Conservation (phyloP, 2,888 invertebrate species). For the Cryptocephalus moraei region DNA sequence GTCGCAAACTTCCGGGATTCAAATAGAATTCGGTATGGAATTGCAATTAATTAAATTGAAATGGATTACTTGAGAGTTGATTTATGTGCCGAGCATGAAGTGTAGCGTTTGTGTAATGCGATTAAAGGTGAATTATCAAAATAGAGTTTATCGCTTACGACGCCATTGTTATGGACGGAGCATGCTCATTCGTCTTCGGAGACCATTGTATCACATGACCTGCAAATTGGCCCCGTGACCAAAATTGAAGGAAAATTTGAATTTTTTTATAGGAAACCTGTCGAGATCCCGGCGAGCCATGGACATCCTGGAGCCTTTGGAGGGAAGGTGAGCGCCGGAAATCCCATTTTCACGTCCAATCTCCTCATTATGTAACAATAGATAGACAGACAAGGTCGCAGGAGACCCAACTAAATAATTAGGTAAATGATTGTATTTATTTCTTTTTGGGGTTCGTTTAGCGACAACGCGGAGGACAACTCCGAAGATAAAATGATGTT, state of each 20-base stretch:
- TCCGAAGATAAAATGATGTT: conserved; percentile 31
- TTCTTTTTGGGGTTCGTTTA: conserved; percentile 14
- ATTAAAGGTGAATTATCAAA: no score
- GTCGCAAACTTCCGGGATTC: no score
- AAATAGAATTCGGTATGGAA: no score
- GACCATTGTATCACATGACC: conserved; percentile 55
- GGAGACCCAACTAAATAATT: conserved; percentile 1
- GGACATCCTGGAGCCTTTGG: conserved; percentile 52
- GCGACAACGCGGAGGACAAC: conserved; percentile 19
- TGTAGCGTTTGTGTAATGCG: no score
- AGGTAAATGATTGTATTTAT: no score
- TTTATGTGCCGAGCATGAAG: no score
- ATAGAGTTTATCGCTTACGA: no score
- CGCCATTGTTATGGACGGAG: no score
- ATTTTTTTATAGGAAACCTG: conserved; percentile 17
- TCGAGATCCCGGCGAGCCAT: conserved; percentile 28
- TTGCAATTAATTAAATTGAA: no score
- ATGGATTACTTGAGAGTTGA: no score
- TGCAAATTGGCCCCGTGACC: conserved; percentile 62
- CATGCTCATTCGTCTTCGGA: no score
- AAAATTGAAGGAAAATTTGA: conserved; percentile 58
- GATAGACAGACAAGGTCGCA: conserved; percentile 16
- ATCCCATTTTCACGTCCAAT: conserved; percentile 1
- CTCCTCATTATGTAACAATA: conserved; percentile 16
- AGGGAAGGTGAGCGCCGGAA: conserved; percentile 44